A percentile compares a stretch with the other conserved stretches of the same genome.
phyloP scores from a whole-genome alignment of 2,797 vertebrate species.

The Micrastur ruficollis region DNA sequence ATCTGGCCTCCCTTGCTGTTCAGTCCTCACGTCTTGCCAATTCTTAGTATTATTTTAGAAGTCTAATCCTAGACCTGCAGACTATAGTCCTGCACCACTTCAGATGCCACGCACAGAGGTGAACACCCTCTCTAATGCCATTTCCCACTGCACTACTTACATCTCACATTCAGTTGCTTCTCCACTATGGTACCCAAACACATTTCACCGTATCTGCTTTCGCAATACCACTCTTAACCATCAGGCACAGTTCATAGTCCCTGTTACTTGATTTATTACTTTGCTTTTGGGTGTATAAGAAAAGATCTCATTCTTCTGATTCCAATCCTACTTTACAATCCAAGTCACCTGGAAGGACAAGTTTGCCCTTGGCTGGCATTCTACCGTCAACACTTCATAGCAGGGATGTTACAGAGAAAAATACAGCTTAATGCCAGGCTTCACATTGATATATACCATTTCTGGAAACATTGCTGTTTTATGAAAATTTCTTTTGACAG shows the following conservation, averaged over 20 bases:
- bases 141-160: fast-evolving
- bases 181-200: neutral
- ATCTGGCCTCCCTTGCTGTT: fast-evolving
- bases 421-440: neutral
- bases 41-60: neutral
- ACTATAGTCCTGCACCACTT: neutral
- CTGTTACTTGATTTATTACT: neutral
- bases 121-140: neutral
- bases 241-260: neutral
- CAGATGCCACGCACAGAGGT: neutral
- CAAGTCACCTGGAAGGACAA: neutral
- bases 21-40: neutral
- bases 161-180: neutral
- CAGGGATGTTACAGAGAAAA: neutral
- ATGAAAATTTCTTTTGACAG: neutral
- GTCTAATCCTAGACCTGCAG: fast-evolving
- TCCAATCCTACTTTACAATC: neutral
- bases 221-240: neutral
- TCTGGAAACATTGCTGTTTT: neutral
- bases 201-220: neutral
- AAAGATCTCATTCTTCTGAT: neutral
- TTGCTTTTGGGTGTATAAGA: neutral
- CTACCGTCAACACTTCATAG: neutral
- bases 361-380: neutral
- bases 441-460: neutral